phyloP scores from a whole-genome alignment of 92 coral and sea anemone species.

The Actinernus sp. region DNA sequence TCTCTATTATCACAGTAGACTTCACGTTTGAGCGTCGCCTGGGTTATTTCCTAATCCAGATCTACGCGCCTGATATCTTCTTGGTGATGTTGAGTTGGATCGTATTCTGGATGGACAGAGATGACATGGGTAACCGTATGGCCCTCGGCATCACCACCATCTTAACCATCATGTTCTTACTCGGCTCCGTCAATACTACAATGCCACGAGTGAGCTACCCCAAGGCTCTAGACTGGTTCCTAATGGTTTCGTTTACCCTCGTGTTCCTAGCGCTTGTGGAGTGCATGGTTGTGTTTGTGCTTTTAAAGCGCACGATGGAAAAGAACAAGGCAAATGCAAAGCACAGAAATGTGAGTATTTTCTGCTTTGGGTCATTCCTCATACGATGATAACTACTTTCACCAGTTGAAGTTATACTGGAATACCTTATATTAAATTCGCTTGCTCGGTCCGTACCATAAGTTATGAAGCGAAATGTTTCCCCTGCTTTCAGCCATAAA shows the following conservation, averaged over 20 bases:
- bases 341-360: too few relatives aligned
- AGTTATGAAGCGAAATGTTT: too few relatives aligned
- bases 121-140: conserved; percentile 89
- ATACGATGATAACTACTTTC: too few relatives aligned
- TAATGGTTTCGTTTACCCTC: conserved; percentile 64
- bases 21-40: conserved; percentile 75
- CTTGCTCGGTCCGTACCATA: too few relatives aligned
- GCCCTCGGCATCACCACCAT: conserved; percentile 92
- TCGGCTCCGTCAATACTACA: conserved; percentile 72
- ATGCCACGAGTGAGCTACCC: conserved; percentile 84
- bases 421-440: too few relatives aligned
- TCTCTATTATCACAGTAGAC: conserved; percentile 45
- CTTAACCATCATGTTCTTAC: conserved; percentile 84
- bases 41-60: conserved; percentile 81
- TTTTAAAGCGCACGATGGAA: not conserved
- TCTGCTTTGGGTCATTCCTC: too few relatives aligned
- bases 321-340: not conserved
- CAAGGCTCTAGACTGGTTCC: conserved; percentile 81
- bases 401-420: too few relatives aligned
- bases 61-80: conserved; percentile 86
- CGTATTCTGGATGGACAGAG: conserved; percentile 91
- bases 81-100: conserved; percentile 91
- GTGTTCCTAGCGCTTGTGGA: conserved; percentile 73
- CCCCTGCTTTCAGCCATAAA: not conserved
- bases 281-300: conserved; percentile 52